Evolutionary conservation across 2,113 vertebrate species (phyloP), one percentile per base, ranked within the genome.

Genomic region (Carollia perspicillata): DNA sequence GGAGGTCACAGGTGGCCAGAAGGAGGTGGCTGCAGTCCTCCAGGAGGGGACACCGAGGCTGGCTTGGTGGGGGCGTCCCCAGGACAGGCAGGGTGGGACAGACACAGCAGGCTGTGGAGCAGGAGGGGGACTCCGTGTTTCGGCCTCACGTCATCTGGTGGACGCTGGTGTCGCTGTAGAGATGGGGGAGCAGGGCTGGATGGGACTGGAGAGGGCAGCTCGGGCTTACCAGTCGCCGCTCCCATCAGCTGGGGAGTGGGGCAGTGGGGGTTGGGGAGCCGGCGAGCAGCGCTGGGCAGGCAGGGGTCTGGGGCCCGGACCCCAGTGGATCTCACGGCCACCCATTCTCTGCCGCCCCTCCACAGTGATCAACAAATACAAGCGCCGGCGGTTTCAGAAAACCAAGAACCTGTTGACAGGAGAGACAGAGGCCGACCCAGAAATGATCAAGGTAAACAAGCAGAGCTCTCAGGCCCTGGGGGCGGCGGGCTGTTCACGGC

Each of bases 281-380:
- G 1, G 83, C 1, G 17, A 69, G 63, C 44, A 13, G 74, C 65
- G 5, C 2, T 42, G 6, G 20, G 55, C 8, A 47, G 65, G 6
- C 37, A 18, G 40, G 20, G 71, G 17, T 22, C 72, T 58, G 40
- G 44, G 1, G 0, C 49, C 49, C 30, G 44, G 33, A 20, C 8
- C 18, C 84, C 18, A 9, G 18, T 16, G 10, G 44, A 14, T 10
- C 55, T 63, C 69, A 13, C 0, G 0, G 16, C 63, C 22, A 2
- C 44, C 9, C 75, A 22, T 47, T 33, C 58, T 17, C 2, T 0
- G 20, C 4, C 9, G 17, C 33, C 55, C 6, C 8, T 4, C 40
- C 8, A 8, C 95, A 99, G 99, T 99, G 99, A 98, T 99, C 92
- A 99, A 99, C 97, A 99, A 99, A 86, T 99, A 99, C 96, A 99